A percentile compares a stretch with the other conserved stretches of the same genome.
phyloP scores from a whole-genome alignment of 2,113 vertebrate species.

The Centrocercus urophasianus region DNA sequence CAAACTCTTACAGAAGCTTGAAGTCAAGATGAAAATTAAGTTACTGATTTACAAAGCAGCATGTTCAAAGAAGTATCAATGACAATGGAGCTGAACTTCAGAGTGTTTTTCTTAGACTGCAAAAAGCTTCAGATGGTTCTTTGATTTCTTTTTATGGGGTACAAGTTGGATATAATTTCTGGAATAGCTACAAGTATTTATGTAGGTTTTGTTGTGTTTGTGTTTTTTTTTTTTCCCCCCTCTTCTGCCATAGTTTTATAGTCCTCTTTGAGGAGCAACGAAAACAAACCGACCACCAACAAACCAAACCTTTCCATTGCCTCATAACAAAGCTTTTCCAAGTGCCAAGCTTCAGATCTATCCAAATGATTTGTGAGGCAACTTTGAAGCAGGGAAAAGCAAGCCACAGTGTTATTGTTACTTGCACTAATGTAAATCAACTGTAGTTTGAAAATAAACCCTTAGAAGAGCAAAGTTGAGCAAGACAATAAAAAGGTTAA shows the following conservation, averaged over 20 bases:
- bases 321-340: background rate
- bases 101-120: background rate
- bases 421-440: background rate
- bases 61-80: background rate
- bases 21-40: background rate
- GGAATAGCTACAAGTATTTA: background rate
- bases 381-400: background rate
- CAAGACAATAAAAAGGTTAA: background rate
- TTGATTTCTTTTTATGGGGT: background rate
- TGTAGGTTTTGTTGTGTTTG: background rate
- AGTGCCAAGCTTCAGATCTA: background rate
- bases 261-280: background rate
- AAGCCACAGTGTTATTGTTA: background rate
- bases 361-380: background rate
- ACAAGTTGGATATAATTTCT: background rate
- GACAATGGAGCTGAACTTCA: background rate
- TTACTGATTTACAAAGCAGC: background rate
- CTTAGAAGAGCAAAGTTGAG: background rate
- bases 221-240: background rate
- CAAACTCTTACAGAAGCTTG: background rate
- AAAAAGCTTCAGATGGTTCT: background rate
- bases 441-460: background rate
- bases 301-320: background rate
- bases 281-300: fast-evolving
- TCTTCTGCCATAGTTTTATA: background rate